Conservation (phyloP, 53 echinoderm and acorn worm genomes). For the Echinarachnius parma region DNA sequence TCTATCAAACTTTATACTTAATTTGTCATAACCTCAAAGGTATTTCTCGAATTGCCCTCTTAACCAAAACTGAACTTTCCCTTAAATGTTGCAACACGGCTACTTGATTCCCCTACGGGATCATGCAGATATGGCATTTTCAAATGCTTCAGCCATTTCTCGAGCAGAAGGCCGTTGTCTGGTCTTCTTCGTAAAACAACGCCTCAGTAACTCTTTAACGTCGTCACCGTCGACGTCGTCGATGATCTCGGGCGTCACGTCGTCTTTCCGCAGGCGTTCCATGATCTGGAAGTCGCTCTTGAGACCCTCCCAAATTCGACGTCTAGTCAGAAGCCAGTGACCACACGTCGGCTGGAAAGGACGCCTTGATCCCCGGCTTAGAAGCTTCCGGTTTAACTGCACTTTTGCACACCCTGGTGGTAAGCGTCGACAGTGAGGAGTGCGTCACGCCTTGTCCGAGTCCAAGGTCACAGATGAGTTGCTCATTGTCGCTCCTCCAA, state of each 20-base stretch:
- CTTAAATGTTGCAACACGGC: too few relatives aligned
- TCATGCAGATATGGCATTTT: too few relatives aligned
- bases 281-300: conserved; percentile 1
- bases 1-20: too few relatives aligned
- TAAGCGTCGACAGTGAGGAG: neutral
- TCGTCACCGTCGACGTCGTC: neutral
- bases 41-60: too few relatives aligned
- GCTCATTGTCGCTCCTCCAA: neutral
- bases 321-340: conserved; percentile 10
- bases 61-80: too few relatives aligned
- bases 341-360: neutral
- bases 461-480: conserved; percentile 9
- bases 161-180: too few relatives aligned
- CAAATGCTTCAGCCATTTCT: too few relatives aligned
- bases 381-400: neutral
- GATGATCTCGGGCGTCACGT: neutral
- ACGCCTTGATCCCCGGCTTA: neutral
- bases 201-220: too few relatives aligned
- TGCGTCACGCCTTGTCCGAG: neutral
- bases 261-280: neutral
- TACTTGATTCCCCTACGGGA: too few relatives aligned
- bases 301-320: neutral
- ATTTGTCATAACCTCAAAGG: too few relatives aligned
- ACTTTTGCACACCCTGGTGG: neutral
- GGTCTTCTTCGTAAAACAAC: too few relatives aligned